Conservation (phyloP, 2,888 invertebrate genomes). For the Plagodis pulveraria region DNA sequence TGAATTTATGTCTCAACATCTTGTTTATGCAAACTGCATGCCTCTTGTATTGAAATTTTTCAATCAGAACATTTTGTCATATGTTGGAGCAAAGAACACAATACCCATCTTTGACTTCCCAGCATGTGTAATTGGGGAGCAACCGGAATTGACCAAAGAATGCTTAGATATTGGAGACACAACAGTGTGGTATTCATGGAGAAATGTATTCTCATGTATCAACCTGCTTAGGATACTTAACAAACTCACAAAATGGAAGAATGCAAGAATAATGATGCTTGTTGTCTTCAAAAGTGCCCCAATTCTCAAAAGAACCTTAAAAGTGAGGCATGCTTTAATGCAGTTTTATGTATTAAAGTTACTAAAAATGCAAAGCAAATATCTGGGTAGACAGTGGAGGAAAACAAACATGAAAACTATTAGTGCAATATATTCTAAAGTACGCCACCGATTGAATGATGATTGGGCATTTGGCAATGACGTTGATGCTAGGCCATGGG, state of each 20-base stretch:
- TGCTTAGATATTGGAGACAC: conserved; percentile 94
- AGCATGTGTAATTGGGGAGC: conserved; percentile 97
- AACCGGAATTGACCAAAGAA: conserved; percentile 96
- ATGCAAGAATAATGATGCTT: conserved; percentile 99
- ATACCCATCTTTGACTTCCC: conserved; percentile 98
- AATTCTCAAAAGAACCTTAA: conserved; percentile 97
- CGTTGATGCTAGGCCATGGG: conserved; percentile 98
- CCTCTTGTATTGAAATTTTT: conserved; percentile 99
- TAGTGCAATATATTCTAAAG: conserved; percentile 99
- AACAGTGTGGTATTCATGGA: conserved; percentile 95
- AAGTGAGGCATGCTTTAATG: conserved; percentile 98
- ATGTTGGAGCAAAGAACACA: conserved; percentile 97
- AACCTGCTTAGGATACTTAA: conserved; percentile 98
- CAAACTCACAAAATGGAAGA: conserved; percentile 99
- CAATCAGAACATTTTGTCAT: conserved; percentile 98
- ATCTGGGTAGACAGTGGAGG: conserved; percentile 99
- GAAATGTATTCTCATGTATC: conserved; percentile 99
- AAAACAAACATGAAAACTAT: conserved; percentile 99
- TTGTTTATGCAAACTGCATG: conserved; percentile 99
- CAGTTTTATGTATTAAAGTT: conserved; percentile 99
- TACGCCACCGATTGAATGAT: conserved; percentile 97
- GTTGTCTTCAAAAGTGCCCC: conserved; percentile 99
- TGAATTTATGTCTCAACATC: conserved; percentile 99
- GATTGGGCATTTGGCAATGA: conserved; percentile 99
- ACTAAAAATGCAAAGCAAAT: conserved; percentile 99